Percentiles rank a stretch among this genome's conserved stretches.
Evolutionary conservation across 2,797 vertebrate species (phyloP).

Genomic region (Synaphobranchus kaupii): DNA sequence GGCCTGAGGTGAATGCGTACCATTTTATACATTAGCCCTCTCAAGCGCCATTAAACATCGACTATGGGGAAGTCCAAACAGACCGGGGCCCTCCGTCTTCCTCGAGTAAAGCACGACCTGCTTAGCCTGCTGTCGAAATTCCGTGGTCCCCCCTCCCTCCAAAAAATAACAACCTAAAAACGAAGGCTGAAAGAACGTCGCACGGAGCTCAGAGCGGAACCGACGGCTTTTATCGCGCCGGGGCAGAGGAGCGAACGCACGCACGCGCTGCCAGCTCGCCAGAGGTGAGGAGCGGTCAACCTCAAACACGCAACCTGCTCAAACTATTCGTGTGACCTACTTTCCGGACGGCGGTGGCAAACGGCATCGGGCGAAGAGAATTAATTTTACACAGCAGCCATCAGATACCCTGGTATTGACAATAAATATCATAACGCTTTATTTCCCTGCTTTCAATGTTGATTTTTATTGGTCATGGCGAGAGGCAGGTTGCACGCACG

Average conservation of each 20-base stretch:
- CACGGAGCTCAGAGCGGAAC: background rate
- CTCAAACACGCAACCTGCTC: background rate
- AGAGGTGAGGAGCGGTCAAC: background rate
- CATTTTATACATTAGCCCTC: slow-evolving; percentile 23
- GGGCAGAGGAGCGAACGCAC: background rate
- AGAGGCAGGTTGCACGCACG: background rate
- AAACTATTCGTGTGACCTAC: slow-evolving; percentile 14
- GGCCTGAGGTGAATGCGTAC: background rate
- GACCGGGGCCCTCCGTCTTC: background rate
- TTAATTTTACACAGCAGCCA: background rate
- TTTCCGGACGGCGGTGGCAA: background rate
- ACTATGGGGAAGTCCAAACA: slow-evolving; percentile 16
- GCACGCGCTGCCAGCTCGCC: background rate
- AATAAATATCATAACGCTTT: background rate
- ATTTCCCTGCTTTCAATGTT: background rate
- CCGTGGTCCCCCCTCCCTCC: background rate
- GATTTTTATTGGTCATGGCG: background rate
- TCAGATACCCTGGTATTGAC: background rate
- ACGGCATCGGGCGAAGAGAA: background rate
- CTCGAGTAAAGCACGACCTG: background rate
- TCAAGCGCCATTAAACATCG: slow-evolving; percentile 21
- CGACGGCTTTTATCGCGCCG: background rate
- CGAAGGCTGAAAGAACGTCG: background rate
- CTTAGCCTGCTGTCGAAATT: background rate
- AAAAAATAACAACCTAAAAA: background rate